Base-by-base conservation (phyloP, 2,113 vertebrate genomes). In the Regulus satrapa region DNA sequence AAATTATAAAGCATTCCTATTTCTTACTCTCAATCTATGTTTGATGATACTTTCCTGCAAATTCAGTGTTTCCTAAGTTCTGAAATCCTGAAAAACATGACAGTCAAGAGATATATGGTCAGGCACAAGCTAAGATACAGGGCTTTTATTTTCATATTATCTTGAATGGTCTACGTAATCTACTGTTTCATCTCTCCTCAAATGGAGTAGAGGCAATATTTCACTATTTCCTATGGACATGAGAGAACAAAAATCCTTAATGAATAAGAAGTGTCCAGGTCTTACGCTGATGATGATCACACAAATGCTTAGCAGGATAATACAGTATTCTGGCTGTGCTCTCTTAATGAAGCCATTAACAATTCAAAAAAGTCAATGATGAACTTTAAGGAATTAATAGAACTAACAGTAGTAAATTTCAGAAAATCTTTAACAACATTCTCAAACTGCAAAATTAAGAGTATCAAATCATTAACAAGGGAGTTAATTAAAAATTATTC, bases 281-380 rank as follows among this genome's bases (percentile, higher is more conserved):
- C 63, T 79, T 89, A 46, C 9, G 29, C 26, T 89, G 71, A 94
- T 73, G 71, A 94, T 73, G 77, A 87, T 68, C 84, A 75, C 62
- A 78, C 46, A 67, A 93, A 74, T 77, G 55, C 51, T 94, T 76
- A 85, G 17, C 18, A 64, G 54, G 69, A 66, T 82, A 85, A 85
- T 69, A 48, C 16, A 40, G 24, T 69, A 66, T 80, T 92, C 75
- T 92, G 52, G 31, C 59, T 63, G 40, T 52, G 26, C 40, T 93
- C 67, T 80, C 90, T 90, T 92, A 95, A 94, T 89, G 55, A 89
- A 94, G 43, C 20, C n/a, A 84, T 96, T 93, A 95, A 67, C 46
- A 63, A 74, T 85, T 89, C 31, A 76, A 78, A 94, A 91, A 94
- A 90, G 43, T 18, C 87, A 96, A 55, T 59, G 24, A 88, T 83